Evolutionary conservation across 2,797 vertebrate species (phyloP).

Genomic region (Sarcoramphus papa): DNA sequence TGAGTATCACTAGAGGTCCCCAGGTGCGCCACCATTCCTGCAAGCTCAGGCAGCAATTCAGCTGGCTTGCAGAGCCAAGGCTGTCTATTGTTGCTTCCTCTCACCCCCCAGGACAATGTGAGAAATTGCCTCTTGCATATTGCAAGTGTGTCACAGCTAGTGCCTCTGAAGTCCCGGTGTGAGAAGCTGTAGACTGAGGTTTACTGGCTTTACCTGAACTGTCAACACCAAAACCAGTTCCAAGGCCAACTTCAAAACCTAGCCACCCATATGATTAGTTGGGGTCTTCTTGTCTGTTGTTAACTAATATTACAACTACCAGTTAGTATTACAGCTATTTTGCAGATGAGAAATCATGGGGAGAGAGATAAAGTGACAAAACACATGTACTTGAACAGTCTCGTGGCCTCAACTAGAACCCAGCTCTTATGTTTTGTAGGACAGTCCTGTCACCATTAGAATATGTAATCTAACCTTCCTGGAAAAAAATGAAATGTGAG

Average conservation of each 20-base stretch:
- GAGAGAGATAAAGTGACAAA: constrained; percentile 23
- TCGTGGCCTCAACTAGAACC: not conserved
- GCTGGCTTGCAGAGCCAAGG: not conserved
- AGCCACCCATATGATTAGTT: not conserved
- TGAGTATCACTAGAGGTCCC: not conserved
- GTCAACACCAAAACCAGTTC: not conserved
- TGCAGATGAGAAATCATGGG: not conserved
- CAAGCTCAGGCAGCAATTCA: not conserved
- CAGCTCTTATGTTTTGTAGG: constrained; percentile 8
- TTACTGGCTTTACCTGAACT: not conserved
- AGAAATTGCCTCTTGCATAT: not conserved
- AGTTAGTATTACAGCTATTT: not conserved
- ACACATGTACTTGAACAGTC: not conserved
- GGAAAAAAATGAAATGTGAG: constrained; percentile 25
- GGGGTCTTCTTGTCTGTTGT: not conserved
- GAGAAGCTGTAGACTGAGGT: not conserved
- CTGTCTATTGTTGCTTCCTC: not conserved
- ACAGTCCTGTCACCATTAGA: constrained; percentile 33
- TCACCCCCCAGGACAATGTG: rapidly evolving
- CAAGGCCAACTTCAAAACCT: not conserved
- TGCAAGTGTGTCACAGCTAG: not conserved
- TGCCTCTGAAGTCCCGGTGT: not conserved
- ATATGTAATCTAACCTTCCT: not conserved
- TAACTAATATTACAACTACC: not conserved
- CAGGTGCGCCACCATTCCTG: not conserved